phyloP scores from a whole-genome alignment of 2,888 invertebrate genomes.

The Rhingia campestris region DNA sequence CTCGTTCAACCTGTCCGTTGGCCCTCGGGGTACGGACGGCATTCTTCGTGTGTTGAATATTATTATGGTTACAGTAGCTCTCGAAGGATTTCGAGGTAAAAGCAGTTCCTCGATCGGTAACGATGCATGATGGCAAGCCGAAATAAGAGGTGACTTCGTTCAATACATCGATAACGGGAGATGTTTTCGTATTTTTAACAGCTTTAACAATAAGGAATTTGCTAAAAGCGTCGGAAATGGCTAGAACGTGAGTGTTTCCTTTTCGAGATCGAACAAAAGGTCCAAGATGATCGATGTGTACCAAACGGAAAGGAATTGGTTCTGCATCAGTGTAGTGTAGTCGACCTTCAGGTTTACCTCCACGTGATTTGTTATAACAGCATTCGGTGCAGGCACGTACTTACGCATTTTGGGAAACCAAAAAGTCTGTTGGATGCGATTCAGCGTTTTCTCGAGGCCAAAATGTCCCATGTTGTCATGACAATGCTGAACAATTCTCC shows the following conservation, averaged over 20 bases:
- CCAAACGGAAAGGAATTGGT: neutral
- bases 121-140: too few species aligned
- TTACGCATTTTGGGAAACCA: constrained; percentile 11
- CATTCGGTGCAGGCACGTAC: neutral
- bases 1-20: too few species aligned
- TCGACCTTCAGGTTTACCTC: too few species aligned
- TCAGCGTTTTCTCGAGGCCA: neutral
- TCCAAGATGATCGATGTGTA: constrained; percentile 30
- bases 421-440: neutral
- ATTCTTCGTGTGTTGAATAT: too few species aligned
- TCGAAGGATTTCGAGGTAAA: too few species aligned
- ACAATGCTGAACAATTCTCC: neutral
- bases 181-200: neutral
- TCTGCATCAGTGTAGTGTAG: neutral
- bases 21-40: too few species aligned
- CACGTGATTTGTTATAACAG: neutral
- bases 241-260: constrained; percentile 14
- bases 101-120: too few species aligned
- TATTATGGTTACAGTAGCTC: too few species aligned
- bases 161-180: too few species aligned
- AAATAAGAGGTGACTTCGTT: too few species aligned
- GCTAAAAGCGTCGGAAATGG: constrained; percentile 36
- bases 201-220: constrained; percentile 14
- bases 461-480: constrained; percentile 5
- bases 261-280: constrained; percentile 2